Conservation (phyloP, 2,113 vertebrate species). For the Oryzias javanicus region DNA sequence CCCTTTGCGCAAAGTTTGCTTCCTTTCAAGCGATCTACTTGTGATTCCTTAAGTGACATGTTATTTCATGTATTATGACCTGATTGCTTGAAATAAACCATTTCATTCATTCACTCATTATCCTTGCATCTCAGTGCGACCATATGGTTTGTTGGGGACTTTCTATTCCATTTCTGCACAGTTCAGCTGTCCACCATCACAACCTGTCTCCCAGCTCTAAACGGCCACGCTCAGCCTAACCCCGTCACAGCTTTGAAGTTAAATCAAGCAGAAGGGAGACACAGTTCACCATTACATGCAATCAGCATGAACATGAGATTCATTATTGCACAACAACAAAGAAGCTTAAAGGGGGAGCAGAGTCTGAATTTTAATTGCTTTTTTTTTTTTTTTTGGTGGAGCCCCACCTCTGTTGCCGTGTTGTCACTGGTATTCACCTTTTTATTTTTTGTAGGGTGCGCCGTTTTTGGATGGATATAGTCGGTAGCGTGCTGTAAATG, state of each 20-base stretch:
- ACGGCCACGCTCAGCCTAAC: conserved; percentile 33
- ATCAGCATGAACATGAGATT: conserved; percentile 44
- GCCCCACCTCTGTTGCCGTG: conserved; percentile 5
- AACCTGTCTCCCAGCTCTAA: conserved; percentile 61
- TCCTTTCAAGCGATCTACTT: too few relatives aligned
- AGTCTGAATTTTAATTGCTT: background rate
- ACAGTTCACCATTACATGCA: conserved; percentile 41
- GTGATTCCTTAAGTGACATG: too few relatives aligned
- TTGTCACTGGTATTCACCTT: conserved; percentile 49
- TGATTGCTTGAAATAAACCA: too few relatives aligned
- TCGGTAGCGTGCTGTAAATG: conserved; percentile 38
- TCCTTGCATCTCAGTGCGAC: conserved; percentile 57
- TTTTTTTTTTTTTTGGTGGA: conserved; percentile 1
- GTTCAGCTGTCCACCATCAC: conserved; percentile 62
- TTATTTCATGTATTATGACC: too few relatives aligned
- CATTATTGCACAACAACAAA: conserved; percentile 19
- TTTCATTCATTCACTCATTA: too few relatives aligned
- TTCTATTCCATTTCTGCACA: conserved; percentile 49
- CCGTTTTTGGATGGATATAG: conserved; percentile 49
- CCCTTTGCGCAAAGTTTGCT: too few relatives aligned
- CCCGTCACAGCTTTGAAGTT: conserved; percentile 53
- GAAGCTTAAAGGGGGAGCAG: conserved; percentile 9
- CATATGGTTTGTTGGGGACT: conserved; percentile 65
- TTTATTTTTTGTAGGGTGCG: conserved; percentile 42
- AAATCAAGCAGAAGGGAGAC: conserved; percentile 65